Evolutionary conservation across 2,797 vertebrate genomes (phyloP).

Genomic region (Helarctos malayanus): DNA sequence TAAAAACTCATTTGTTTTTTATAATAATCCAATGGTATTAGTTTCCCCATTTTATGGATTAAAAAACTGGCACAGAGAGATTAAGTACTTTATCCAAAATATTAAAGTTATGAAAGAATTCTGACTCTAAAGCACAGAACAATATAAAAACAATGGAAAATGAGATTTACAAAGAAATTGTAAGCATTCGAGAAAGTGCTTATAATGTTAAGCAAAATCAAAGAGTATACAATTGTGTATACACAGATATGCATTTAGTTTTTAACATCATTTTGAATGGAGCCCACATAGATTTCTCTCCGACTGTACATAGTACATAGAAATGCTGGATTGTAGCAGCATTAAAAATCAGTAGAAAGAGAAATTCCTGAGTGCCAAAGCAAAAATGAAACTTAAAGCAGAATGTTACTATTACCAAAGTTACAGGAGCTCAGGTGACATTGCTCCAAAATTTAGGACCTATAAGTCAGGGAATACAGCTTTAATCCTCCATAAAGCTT

Average conservation of each 20-base stretch:
- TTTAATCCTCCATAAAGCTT: background rate
- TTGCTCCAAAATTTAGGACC: background rate
- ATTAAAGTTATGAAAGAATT: background rate
- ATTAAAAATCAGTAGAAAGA: background rate
- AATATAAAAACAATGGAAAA: slow-evolving; percentile 17
- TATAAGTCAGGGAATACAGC: background rate
- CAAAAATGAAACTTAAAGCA: background rate
- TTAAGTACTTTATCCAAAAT: background rate
- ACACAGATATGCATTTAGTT: background rate
- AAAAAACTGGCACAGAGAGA: background rate
- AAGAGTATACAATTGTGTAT: background rate
- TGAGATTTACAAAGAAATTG: background rate
- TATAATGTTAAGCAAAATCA: background rate
- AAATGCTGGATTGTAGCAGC: background rate
- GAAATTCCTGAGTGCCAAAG: background rate
- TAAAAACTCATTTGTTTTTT: background rate
- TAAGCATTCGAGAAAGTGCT: background rate
- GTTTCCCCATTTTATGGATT: background rate
- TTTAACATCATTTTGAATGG: background rate
- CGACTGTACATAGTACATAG: background rate
- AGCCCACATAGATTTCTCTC: background rate
- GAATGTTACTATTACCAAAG: background rate
- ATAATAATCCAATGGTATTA: background rate
- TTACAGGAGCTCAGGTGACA: background rate
- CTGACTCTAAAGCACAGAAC: background rate